Evolutionary conservation across 2,888 invertebrate species (phyloP).

Genomic region (Ceramica pisi): DNA sequence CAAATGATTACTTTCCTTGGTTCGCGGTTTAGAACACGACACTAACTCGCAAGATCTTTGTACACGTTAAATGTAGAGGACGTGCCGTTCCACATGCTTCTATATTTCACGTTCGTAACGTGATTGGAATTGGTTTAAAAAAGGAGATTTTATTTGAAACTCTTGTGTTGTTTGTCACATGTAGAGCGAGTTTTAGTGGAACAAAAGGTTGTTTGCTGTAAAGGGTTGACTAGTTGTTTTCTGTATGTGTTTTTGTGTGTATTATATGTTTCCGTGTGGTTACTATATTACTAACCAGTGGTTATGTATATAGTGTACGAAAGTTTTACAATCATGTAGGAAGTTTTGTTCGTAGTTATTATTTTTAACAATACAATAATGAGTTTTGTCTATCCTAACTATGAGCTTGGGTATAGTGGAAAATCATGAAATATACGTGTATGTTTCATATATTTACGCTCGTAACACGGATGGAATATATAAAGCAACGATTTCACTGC

Average conservation of each 20-base stretch:
- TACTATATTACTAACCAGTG: neutral
- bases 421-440: constrained; percentile 3
- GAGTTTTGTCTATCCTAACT: constrained; percentile 2
- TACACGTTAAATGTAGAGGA: constrained; percentile 51
- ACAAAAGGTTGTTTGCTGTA: constrained; percentile 3
- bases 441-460: neutral
- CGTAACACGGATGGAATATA: constrained; percentile 1
- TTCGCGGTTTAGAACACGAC: constrained; percentile 24
- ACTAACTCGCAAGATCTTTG: constrained; percentile 32
- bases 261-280: neutral
- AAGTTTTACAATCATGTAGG: constrained; percentile 13
- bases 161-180: constrained; percentile 29
- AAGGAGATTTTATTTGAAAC: constrained; percentile 11
- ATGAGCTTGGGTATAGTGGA: neutral
- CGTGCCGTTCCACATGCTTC: constrained; percentile 42
- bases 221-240: neutral
- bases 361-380: constrained; percentile 19
- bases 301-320: neutral
- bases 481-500: constrained; percentile 46
- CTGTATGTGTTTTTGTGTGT: neutral
- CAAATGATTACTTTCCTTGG: constrained; percentile 52
- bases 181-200: constrained; percentile 15
- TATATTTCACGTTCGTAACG: constrained; percentile 8
- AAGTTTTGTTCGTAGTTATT: constrained; percentile 12
- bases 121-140: constrained; percentile 31